These are phyloP conservation scores for Neomorphus geoffroyi DNA, from an alignment of 2,797 vertebrate species.

Conservation along the genomic window DNA sequence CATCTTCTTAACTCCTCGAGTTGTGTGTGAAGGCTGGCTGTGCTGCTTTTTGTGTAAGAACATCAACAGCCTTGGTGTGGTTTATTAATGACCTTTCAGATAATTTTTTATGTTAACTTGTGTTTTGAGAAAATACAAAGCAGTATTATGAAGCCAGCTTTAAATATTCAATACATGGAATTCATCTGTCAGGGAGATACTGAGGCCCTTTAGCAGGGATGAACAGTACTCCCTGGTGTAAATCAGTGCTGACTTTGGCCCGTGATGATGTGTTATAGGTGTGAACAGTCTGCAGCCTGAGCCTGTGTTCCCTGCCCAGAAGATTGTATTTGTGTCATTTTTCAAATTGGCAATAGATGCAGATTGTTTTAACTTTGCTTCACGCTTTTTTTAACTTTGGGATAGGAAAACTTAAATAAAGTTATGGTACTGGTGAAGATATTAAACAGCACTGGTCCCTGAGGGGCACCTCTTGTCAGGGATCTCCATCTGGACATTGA, in stretches of 20 bases:
- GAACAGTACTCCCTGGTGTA: slow-evolving; percentile 1
- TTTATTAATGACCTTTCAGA: slow-evolving; percentile 19
- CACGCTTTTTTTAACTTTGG: neutral
- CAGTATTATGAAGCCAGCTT: slow-evolving; percentile 31
- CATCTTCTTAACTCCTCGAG: neutral
- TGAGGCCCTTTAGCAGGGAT: slow-evolving; percentile 39
- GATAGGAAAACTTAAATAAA: neutral
- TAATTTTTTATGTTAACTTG: slow-evolving; percentile 47
- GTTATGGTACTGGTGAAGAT: too few relatives aligned
- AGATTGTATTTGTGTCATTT: neutral
- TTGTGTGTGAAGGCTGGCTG: neutral
- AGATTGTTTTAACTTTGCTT: neutral
- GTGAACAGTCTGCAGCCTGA: neutral
- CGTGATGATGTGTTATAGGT: neutral
- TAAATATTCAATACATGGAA: slow-evolving; percentile 54
- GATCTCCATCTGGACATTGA: too few relatives aligned
- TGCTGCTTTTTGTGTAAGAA: neutral
- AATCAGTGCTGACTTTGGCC: slow-evolving; percentile 56
- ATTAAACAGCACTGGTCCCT: too few relatives aligned
- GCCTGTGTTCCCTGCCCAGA: slow-evolving; percentile 14
- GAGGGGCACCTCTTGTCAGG: too few relatives aligned
- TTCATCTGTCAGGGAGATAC: slow-evolving; percentile 59
- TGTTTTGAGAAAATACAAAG: slow-evolving; percentile 52
- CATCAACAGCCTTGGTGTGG: neutral
- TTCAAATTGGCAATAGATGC: neutral